Evolutionary conservation across 2,888 invertebrate species (phyloP), one percentile per base, ranked within the genome.

Genomic region (Smittia sp.): DNA sequence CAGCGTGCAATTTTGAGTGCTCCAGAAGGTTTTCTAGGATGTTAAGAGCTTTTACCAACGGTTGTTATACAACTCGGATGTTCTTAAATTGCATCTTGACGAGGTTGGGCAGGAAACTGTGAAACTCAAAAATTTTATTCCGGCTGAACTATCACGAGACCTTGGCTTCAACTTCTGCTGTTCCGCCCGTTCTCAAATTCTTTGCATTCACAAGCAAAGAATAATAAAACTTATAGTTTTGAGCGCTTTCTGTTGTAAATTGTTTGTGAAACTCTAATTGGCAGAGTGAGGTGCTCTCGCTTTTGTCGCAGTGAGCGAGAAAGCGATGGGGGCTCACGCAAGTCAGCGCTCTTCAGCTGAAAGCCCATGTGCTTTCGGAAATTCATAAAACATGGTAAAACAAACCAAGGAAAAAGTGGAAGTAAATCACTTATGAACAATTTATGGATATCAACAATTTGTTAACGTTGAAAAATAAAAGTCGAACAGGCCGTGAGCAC

Each of bases 381-480:
- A 46, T 32, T 32, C 32, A 46, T 46, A 46, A 46, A 46, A 46
- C 11, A 46, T 6, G 15, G 15, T 13, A 46, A 11, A 46, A 46
- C 46, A 46, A 46, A 46, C 46, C 46, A 46, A 46, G 46, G 15
- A 46, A 46, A 46, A 46, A 46, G 11, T 46, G 46, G 46, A 46
- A 46, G 46, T 15, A 32, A 66, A 66, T 66, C 66, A 38, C 66
- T 66, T 66, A 66, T 66, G 38, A 66, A 66, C 38, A n/a, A 67
- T 67, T 67, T 67, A 67, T 67, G 67, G 67, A 67, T n/a, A n/a
- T 67, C 67, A 41, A 67, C 41, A 67, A 41, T 67, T 67, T 67
- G 67, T 67, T 67, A 67, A 65, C 32, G 41, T 41, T 67, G 25
- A 22, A 67, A 67, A 67, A 67, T 27, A 65, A 65, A 66, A 66